Conservation (phyloP, 2,888 invertebrate species). For the Drosophila merina region DNA sequence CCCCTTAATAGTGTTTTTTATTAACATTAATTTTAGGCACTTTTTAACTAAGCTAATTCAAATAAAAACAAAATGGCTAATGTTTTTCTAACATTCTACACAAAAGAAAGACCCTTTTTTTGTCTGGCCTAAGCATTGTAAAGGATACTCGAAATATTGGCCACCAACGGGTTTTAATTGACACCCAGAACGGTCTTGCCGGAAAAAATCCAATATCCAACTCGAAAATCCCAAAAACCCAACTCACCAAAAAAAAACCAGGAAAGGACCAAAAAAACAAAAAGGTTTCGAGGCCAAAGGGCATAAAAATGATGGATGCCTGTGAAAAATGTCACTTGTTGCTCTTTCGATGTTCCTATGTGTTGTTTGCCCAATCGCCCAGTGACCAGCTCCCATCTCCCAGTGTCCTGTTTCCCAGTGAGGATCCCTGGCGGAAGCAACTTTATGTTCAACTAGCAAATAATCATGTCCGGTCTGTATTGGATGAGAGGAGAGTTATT, state of each 20-base stretch:
- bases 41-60: no score
- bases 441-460: constrained; percentile 78
- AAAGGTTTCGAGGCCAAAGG: constrained; percentile 24
- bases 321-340: constrained; percentile 81
- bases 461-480: constrained; percentile 69
- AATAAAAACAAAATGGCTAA: no score
- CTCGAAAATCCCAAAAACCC: not conserved
- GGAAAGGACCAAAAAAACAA: constrained; percentile 10
- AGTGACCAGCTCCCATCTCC: not conserved
- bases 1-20: no score
- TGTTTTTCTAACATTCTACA: no score
- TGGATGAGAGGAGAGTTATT: constrained; percentile 27
- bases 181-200: constrained; percentile 22
- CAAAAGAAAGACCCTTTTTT: not conserved
- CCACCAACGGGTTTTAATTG: constrained; percentile 63
- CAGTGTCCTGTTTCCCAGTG: not conserved
- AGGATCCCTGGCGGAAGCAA: constrained; percentile 42
- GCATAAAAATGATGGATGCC: constrained; percentile 81
- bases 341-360: constrained; percentile 48
- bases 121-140: constrained; percentile 1
- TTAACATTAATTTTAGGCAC: no score
- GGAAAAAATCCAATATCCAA: constrained; percentile 5
- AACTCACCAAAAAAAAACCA: constrained; percentile 7
- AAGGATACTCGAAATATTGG: constrained; percentile 1
- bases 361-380: constrained; percentile 3